Evolutionary conservation across 2,113 vertebrate genomes (phyloP).

Genomic region (Eclectus roratus): DNA sequence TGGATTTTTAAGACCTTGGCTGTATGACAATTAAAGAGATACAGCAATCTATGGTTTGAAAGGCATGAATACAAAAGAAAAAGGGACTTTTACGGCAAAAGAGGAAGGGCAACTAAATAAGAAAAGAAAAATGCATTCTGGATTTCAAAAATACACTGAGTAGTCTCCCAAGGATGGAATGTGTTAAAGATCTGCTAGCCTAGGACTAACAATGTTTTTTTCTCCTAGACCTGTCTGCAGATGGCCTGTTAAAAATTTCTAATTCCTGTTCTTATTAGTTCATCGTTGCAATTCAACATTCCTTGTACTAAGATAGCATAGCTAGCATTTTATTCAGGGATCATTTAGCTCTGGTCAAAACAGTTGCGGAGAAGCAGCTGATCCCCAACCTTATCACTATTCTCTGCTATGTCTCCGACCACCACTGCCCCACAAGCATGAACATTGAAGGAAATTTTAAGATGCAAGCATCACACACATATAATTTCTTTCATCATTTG

Average conservation of each 20-base stretch:
- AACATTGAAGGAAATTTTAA: neutral
- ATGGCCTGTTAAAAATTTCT: neutral
- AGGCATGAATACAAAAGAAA: neutral
- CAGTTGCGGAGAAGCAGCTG: neutral
- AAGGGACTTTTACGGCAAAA: neutral
- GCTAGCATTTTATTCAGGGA: neutral
- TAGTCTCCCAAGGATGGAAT: neutral
- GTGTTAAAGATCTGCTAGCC: neutral
- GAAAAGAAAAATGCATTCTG: neutral
- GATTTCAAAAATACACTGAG: neutral
- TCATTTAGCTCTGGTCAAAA: neutral
- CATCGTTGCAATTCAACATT: neutral
- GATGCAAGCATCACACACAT: neutral
- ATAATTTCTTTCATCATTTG: neutral
- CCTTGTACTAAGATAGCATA: neutral
- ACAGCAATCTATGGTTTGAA: neutral
- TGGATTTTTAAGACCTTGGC: constrained; percentile 30
- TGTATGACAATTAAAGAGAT: constrained; percentile 31
- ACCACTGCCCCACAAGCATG: rapidly evolving
- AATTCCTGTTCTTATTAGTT: neutral
- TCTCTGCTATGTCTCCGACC: neutral
- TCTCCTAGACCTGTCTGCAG: neutral
- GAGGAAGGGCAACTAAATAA: neutral
- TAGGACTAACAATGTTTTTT: neutral
- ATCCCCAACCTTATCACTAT: neutral